phyloP scores from a whole-genome alignment of 2,113 vertebrate genomes.

The Neotoma lepida region DNA sequence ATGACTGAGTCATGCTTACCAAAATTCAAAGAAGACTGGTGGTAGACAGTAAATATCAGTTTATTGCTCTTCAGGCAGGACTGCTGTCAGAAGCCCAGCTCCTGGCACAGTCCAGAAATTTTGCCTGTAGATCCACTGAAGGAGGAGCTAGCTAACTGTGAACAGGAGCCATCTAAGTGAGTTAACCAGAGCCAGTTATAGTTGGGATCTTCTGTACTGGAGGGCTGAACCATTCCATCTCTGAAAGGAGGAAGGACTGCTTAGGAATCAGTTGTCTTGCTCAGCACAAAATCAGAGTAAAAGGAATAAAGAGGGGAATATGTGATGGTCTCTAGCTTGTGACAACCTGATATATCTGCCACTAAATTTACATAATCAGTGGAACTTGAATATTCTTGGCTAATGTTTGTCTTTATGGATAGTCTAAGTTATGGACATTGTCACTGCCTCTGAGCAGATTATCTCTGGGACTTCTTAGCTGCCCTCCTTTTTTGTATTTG shows the following conservation, averaged over 20 bases:
- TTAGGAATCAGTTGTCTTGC: conserved; percentile 20
- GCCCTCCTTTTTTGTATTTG: not conserved
- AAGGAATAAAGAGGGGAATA: not conserved
- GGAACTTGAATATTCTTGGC: not conserved
- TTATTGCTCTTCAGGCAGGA: not conserved
- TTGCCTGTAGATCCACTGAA: not conserved
- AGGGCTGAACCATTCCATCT: not conserved
- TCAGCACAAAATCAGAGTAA: not conserved
- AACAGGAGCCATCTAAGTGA: not conserved
- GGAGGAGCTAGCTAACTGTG: not conserved
- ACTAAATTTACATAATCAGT: not conserved
- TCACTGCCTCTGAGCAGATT: not conserved
- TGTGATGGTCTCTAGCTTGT: not conserved
- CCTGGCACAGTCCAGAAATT: not conserved
- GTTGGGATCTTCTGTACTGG: not conserved
- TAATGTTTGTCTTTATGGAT: not conserved
- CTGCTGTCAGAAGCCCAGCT: not conserved
- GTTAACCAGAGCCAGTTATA: not conserved
- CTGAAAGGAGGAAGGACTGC: not conserved
- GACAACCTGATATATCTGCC: not conserved
- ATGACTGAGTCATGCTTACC: not conserved
- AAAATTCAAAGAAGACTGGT: not conserved
- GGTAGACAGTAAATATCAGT: not conserved
- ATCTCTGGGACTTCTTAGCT: not conserved
- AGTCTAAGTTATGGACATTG: not conserved